Conservation (phyloP, 2,113 vertebrate species). For the Hymenochirus boettgeri region DNA sequence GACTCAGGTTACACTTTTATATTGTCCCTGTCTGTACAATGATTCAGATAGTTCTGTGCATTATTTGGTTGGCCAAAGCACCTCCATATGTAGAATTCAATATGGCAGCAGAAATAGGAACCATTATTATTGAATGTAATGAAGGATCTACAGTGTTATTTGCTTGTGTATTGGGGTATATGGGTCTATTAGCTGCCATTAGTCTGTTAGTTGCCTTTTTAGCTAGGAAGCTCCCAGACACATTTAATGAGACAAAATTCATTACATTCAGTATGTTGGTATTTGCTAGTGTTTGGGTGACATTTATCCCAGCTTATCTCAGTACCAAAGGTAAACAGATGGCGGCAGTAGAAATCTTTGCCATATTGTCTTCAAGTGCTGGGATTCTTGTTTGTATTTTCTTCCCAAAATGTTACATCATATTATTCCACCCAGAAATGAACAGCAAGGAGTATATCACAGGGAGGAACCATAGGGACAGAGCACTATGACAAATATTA, state of each 20-base stretch:
- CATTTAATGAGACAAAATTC: conserved; percentile 45
- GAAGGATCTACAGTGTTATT: conserved; percentile 33
- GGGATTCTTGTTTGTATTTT: conserved; percentile 27
- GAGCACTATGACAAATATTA: background rate
- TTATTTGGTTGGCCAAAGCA: conserved; percentile 31
- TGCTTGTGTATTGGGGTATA: conserved; percentile 36
- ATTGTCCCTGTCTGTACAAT: conserved; percentile 17
- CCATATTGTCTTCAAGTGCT: conserved; percentile 38
- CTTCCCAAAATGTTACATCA: conserved; percentile 42
- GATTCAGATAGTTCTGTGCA: conserved; percentile 38
- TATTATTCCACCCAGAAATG: conserved; percentile 37
- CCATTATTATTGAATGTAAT: conserved; percentile 41
- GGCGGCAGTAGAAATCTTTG: conserved; percentile 43
- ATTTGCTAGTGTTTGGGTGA: conserved; percentile 42
- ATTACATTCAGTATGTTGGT: conserved; percentile 46
- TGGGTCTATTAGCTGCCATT: conserved; percentile 23
- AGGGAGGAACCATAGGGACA: conserved; percentile 1
- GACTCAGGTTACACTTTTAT: conserved; percentile 35
- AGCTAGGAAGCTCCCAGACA: conserved; percentile 42
- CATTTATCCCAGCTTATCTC: conserved; percentile 29
- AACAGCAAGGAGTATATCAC: conserved; percentile 38
- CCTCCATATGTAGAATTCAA: conserved; percentile 37
- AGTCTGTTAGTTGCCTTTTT: conserved; percentile 41
- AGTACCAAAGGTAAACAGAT: conserved; percentile 39
- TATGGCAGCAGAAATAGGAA: conserved; percentile 3